phyloP scores from a whole-genome alignment of 2,888 invertebrate genomes.

The Oxycera nigricornis region DNA sequence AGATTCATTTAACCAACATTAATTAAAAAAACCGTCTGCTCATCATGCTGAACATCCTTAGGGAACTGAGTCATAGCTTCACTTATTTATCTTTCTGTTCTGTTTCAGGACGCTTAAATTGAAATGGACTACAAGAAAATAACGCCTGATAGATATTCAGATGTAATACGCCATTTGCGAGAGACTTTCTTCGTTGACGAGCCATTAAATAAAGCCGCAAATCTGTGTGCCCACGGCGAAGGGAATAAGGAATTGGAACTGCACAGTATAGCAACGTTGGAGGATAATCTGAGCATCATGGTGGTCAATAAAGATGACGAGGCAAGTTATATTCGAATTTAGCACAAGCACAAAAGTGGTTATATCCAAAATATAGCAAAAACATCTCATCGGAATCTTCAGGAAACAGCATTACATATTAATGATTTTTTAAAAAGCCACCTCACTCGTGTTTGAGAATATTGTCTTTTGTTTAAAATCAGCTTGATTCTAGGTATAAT shows the following conservation, averaged over 20 bases:
- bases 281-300: slow-evolving; percentile 77
- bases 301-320: slow-evolving; percentile 69
- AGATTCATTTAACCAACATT: too few relatives aligned
- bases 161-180: slow-evolving; percentile 75
- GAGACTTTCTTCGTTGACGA: slow-evolving; percentile 83
- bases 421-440: too few relatives aligned
- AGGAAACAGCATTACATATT: not conserved
- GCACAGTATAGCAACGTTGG: slow-evolving; percentile 75
- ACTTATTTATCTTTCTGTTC: not conserved
- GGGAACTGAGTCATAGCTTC: too few relatives aligned
- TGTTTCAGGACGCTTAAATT: not conserved
- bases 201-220: slow-evolving; percentile 80
- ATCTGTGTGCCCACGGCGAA: slow-evolving; percentile 73
- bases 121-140: slow-evolving; percentile 59
- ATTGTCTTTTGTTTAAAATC: too few relatives aligned
- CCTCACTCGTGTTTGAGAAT: too few relatives aligned
- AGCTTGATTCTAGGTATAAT: too few relatives aligned
- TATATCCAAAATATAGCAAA: too few relatives aligned
- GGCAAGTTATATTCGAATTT: slow-evolving; percentile 60
- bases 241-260: slow-evolving; percentile 76
- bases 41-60: too few relatives aligned
- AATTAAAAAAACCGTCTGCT: too few relatives aligned
- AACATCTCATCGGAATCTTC: not conserved
- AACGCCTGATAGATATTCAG: slow-evolving; percentile 61
- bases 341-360: not conserved